These are phyloP conservation scores for Poecilia latipinna DNA, from an alignment of 2,113 vertebrate genomes.

Conservation along the genomic window DNA sequence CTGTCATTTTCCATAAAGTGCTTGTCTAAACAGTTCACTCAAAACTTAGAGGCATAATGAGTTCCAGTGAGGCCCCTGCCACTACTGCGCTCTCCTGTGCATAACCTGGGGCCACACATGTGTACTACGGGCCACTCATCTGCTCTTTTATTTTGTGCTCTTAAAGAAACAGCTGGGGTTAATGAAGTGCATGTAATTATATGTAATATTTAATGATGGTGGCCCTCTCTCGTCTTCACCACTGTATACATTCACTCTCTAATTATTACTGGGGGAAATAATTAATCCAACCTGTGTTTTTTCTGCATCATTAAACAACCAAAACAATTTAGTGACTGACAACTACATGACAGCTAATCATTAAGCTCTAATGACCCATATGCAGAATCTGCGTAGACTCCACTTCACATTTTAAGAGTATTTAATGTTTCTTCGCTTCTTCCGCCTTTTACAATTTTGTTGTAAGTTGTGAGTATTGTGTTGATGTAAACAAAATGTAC, in stretches of 20 bases:
- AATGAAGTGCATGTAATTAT: conserved; percentile 64
- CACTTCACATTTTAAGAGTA: conserved; percentile 22
- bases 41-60: conserved; percentile 53
- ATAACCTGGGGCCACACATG: conserved; percentile 19
- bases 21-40: conserved; percentile 61
- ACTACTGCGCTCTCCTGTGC: conserved; percentile 20
- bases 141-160: conserved; percentile 14
- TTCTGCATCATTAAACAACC: conserved; percentile 46
- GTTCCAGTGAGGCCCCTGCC: conserved; percentile 46
- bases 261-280: conserved; percentile 40
- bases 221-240: neutral
- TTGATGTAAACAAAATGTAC: neutral
- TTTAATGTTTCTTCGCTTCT: neutral
- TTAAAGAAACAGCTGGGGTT: conserved; percentile 35
- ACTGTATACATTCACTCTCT: conserved; percentile 33
- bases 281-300: conserved; percentile 62
- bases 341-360: conserved; percentile 39
- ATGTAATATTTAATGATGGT: conserved; percentile 59
- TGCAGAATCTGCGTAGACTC: conserved; percentile 37
- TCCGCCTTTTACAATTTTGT: neutral
- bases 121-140: conserved; percentile 3
- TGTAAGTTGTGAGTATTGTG: conserved; percentile 1
- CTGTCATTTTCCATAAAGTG: conserved; percentile 61
- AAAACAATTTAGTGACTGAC: conserved; percentile 55
- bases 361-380: conserved; percentile 63